phyloP scores from a whole-genome alignment of 64 coral and sea anemone species.

The Stichodactyla helianthus region DNA sequence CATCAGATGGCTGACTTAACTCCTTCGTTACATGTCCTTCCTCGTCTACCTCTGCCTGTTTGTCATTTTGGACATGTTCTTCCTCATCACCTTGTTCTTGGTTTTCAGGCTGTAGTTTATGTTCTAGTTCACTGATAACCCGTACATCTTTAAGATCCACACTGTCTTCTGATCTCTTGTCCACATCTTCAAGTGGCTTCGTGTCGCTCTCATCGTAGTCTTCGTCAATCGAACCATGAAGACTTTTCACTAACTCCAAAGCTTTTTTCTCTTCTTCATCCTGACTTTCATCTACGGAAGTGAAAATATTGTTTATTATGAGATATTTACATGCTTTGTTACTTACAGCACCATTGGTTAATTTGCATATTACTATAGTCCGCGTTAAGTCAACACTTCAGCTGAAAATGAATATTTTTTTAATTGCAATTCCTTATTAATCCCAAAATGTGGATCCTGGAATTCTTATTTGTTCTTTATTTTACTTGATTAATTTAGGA shows the following conservation, averaged over 20 bases:
- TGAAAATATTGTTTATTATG: background rate
- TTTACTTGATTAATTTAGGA: too few relatives aligned
- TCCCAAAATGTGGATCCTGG: too few relatives aligned
- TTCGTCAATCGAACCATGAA: background rate
- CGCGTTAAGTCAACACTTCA: too few relatives aligned
- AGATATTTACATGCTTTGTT: too few relatives aligned
- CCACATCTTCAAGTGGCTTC: conserved; percentile 6
- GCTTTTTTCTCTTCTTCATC: conserved; percentile 7
- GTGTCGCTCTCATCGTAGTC: background rate
- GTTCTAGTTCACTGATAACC: background rate
- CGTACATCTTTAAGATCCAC: background rate
- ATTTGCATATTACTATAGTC: too few relatives aligned
- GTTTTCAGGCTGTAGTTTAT: background rate
- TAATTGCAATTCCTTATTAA: too few relatives aligned
- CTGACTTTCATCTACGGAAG: background rate
- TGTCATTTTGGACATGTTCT: background rate
- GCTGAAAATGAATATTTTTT: too few relatives aligned
- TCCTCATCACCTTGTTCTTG: background rate
- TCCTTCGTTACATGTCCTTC: background rate
- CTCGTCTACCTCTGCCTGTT: background rate
- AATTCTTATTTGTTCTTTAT: too few relatives aligned
- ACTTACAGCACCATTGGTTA: too few relatives aligned
- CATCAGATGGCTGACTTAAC: background rate
- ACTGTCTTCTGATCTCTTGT: conserved; percentile 15
- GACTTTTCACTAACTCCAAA: background rate